phyloP scores from a whole-genome alignment of 2,113 vertebrate genomes.

The Malurus alboscapulatus region DNA sequence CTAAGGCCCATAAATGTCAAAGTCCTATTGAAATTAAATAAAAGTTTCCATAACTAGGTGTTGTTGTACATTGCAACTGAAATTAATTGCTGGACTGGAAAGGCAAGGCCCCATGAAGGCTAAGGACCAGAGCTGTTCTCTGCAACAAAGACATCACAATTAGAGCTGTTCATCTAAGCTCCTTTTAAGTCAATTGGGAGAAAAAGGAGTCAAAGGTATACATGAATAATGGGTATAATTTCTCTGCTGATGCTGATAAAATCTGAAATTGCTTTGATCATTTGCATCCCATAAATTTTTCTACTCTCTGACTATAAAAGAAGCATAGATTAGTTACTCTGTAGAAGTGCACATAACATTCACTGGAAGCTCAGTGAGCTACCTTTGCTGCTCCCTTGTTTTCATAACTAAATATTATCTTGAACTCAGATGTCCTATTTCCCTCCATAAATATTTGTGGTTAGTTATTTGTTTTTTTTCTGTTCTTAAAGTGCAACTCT shows the following conservation, averaged over 20 bases:
- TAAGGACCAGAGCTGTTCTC: neutral
- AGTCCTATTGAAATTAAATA: neutral
- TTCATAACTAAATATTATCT: neutral
- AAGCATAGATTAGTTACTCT: neutral
- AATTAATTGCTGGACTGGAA: conserved; percentile 11
- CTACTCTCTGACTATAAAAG: neutral
- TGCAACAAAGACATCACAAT: neutral
- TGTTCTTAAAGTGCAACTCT: neutral
- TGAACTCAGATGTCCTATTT: neutral
- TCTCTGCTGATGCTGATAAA: conserved; percentile 1
- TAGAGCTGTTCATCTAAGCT: neutral
- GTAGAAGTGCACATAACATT: neutral
- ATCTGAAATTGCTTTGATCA: neutral
- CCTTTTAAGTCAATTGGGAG: neutral
- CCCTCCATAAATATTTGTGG: neutral
- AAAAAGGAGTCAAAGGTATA: neutral
- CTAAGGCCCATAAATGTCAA: neutral
- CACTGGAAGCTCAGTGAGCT: neutral
- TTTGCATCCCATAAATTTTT: neutral
- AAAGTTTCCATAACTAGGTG: neutral
- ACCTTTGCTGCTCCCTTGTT: neutral
- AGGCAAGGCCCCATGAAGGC: neutral
- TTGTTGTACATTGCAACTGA: neutral
- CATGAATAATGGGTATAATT: neutral
- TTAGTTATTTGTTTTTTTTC: neutral